Base-by-base conservation (phyloP, 1,140 invertebrate species). In the Papilio aristodemus region DNA sequence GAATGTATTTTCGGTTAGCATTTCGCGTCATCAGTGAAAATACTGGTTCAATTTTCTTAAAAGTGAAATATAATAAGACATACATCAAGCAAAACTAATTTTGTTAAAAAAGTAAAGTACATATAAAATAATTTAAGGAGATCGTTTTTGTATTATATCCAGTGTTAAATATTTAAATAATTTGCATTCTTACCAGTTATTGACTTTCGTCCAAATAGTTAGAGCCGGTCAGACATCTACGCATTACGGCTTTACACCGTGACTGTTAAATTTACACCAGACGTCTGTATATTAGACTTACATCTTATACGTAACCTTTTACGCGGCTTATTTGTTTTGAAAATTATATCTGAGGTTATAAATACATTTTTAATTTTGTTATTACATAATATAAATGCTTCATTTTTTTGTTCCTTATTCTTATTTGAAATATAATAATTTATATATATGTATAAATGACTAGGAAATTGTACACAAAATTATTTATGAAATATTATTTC, bases 1-100 rank as follows among this genome's bases (percentile, higher is more conserved):
- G 81, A 78, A 88, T 89, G 87, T 91, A 91, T 91, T 92, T 91
- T 90, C 76, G 86, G 86, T 81, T 72, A 78, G 77, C 78, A 83
- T 86, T 89, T 85, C 81, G 82, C 90, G 90, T 91, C 88, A 91
- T 87, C 84, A 81, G 74, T 81, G 75, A 79, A 83, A 81, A 72
- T 81, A 73, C 75, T 77, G 77, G 74, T 76, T 67, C 70, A 67
- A 75, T 77, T 78, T 77, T 71, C 73, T 74, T 75, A 66, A 74
- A 77, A 77, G 73, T 71, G 66, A 70, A 71, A 63, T 58, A 38
- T 38, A 32, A 69, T 41, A 69, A 46, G 43, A 2, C 4, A 46
- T 9, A 17, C 3, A 46, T 19, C 17, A 41, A 41, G 13, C 4
- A 9, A 46, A 22, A 46, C 11, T 9, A 10, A 9, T 10, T 10